A percentile compares a stretch with the other conserved stretches of the same genome.
Evolutionary conservation across 2,113 vertebrate species (phyloP).

Genomic region (Ameiurus melas): DNA sequence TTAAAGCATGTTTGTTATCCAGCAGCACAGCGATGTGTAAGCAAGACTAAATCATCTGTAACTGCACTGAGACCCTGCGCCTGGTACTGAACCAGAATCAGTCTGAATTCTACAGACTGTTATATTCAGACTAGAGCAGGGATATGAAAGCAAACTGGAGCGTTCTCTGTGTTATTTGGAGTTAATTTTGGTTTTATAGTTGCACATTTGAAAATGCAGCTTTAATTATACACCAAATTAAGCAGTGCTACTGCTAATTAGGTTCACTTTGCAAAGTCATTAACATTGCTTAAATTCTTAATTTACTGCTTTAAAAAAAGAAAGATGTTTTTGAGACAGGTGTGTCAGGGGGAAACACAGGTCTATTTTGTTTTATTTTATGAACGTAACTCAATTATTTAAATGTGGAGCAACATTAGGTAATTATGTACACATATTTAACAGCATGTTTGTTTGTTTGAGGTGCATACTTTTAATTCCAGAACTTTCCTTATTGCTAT

Average conservation of each 20-base stretch:
- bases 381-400: too few species aligned
- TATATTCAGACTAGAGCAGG: background rate
- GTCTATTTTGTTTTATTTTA: too few species aligned
- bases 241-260: background rate
- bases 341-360: background rate
- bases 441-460: background rate
- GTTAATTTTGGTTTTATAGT: background rate
- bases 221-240: background rate
- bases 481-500: background rate
- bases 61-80: background rate
- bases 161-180: background rate
- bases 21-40: background rate
- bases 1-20: background rate
- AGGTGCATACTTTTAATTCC: background rate
- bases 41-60: background rate
- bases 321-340: background rate
- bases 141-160: background rate
- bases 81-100: background rate
- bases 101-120: background rate
- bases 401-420: background rate
- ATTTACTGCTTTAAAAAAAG: background rate
- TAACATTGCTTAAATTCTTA: background rate
- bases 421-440: background rate
- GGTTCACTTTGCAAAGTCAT: background rate
- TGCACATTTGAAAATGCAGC: background rate